Base-by-base conservation (phyloP, 1,140 invertebrate species). In the Nomia melanderi region DNA sequence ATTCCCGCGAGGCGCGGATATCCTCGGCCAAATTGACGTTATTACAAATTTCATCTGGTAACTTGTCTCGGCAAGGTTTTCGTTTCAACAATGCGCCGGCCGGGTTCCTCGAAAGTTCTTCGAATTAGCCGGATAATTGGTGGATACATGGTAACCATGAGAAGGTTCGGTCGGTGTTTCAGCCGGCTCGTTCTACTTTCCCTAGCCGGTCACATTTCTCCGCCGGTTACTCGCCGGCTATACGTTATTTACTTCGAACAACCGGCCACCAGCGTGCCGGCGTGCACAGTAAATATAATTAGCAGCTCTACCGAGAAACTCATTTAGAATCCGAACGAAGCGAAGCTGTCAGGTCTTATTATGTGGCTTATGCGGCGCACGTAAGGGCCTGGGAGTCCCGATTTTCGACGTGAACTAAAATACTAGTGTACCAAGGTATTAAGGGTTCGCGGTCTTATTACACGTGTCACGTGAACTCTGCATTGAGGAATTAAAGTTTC, bases 261-360 rank as follows among this genome's bases (percentile, higher is more conserved):
- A 77, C 29, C 11, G 25, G 39, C 14, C 47, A 50, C 47, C 23
- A n/a, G n/a, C n/a, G 33, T 78, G 63, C 31, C 62, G 3, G 50
- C 39, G n/a, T 72, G 23, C 69, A 67, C 64, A 27, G 73, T 56
- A 78, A 78, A 64, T 81, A 84, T 84, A 84, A 84, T 77, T 69
- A 84, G 74, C 73, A 57, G 54, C 60, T 71, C 80, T 44, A 59
- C 33, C 65, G 57, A 72, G 70, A 69, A 78, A 78, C 78, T 78
- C 65, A 71, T 84, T 84, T 71, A 27, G 47, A 57, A 80, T 67
- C 39, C 25, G 57, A 76, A 75, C 36, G 69, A 69, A 64, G 50
- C 47, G 60, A 62, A 53, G 41, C 44, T 27, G 36, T 31, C 27
- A 53, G 50, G 27, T 65, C 72, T 82, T 82, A 71, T 75, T 79